phyloP scores from a whole-genome alignment of 2,888 invertebrate species.

The Erannis defoliaria region DNA sequence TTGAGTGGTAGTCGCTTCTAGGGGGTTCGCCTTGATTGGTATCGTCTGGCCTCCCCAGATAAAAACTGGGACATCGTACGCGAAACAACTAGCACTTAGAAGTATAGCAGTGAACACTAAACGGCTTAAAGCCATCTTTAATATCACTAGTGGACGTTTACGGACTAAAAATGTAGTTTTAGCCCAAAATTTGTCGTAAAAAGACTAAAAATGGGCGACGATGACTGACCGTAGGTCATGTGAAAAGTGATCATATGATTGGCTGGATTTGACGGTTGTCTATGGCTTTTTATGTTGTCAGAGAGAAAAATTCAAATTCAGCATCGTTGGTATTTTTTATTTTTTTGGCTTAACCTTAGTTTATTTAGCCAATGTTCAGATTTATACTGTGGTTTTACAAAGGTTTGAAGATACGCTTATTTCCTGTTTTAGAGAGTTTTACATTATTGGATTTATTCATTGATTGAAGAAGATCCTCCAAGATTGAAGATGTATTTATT shows the following conservation, averaged over 20 bases:
- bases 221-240: slow-evolving; percentile 80
- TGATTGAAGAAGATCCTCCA: no score
- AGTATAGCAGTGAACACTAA: slow-evolving; percentile 74
- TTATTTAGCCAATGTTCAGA: no score
- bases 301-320: slow-evolving; percentile 3
- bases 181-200: slow-evolving; percentile 71
- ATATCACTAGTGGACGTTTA: slow-evolving; percentile 70
- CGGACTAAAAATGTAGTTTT: slow-evolving; percentile 69
- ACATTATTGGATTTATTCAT: no score
- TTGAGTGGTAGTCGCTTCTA: slow-evolving; percentile 58
- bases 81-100: slow-evolving; percentile 68
- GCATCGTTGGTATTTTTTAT: no score
- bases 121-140: slow-evolving; percentile 81
- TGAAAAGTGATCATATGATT: slow-evolving; percentile 85
- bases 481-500: no score
- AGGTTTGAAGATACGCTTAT: no score
- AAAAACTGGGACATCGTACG: slow-evolving; percentile 85
- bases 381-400: no score
- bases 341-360: no score
- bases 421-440: no score
- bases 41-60: slow-evolving; percentile 84
- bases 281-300: slow-evolving; percentile 53
- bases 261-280: slow-evolving; percentile 65
- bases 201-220: slow-evolving; percentile 72
- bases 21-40: slow-evolving; percentile 60